phyloP scores from a whole-genome alignment of 2,888 invertebrate genomes.

The Watsonalla binaria region DNA sequence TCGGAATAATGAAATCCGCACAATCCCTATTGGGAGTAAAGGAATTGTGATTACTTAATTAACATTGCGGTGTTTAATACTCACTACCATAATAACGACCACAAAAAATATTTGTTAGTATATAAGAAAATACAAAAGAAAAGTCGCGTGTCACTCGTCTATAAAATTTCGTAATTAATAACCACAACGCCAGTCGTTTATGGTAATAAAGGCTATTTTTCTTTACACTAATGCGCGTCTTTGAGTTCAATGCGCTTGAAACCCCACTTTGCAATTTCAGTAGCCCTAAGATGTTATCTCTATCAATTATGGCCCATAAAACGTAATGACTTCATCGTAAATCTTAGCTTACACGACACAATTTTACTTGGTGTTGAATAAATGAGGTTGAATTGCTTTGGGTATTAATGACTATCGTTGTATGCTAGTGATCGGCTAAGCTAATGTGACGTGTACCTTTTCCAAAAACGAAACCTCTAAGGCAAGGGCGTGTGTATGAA shows the following conservation, averaged over 20 bases:
- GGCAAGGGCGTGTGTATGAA: too few species aligned
- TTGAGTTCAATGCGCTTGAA: constrained; percentile 61
- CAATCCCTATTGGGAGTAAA: constrained; percentile 6
- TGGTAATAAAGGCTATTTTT: constrained; percentile 64
- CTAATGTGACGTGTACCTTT: too few species aligned
- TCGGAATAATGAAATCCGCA: constrained; percentile 2
- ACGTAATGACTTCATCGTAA: constrained; percentile 77
- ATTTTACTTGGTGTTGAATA: constrained; percentile 71
- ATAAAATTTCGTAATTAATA: constrained; percentile 72
- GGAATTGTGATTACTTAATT: constrained; percentile 16
- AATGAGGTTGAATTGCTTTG: constrained; percentile 63
- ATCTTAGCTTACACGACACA: constrained; percentile 73
- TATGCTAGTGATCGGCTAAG: not conserved
- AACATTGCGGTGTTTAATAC: constrained; percentile 26
- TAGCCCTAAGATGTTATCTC: constrained; percentile 68
- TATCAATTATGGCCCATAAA: constrained; percentile 77
- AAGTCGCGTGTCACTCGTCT: constrained; percentile 53
- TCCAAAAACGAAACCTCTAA: too few species aligned
- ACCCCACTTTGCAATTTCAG: constrained; percentile 72
- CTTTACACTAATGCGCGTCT: constrained; percentile 66
- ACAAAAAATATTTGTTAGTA: constrained; percentile 41
- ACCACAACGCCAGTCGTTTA: constrained; percentile 65
- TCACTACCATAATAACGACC: constrained; percentile 25
- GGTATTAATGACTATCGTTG: constrained; percentile 50
- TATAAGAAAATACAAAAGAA: constrained; percentile 42